Conservation (phyloP, 2,888 invertebrate species). For the Eucriotettix oculatus region DNA sequence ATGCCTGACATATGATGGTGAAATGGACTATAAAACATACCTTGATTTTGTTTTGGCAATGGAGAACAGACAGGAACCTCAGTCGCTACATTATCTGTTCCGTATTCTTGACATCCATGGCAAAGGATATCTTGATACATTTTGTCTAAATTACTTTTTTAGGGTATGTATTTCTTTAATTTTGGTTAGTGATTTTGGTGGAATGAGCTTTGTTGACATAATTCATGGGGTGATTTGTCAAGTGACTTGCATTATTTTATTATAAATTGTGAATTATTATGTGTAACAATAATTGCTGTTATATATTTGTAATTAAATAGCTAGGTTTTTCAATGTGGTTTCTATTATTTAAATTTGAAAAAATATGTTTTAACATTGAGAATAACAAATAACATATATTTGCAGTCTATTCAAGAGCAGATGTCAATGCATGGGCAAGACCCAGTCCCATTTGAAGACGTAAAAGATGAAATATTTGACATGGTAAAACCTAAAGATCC, state of each 20-base stretch:
- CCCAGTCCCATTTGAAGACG: slow-evolving; percentile 79
- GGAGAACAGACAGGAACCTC: slow-evolving; percentile 82
- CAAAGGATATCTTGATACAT: slow-evolving; percentile 73
- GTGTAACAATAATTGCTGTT: too few species aligned
- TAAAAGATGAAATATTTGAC: slow-evolving; percentile 95
- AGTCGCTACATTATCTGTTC: slow-evolving; percentile 81
- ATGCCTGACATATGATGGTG: slow-evolving; percentile 83
- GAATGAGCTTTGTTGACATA: too few species aligned
- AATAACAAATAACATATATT: slow-evolving; percentile 1
- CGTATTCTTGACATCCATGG: slow-evolving; percentile 78
- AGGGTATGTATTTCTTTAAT: slow-evolving; percentile 33
- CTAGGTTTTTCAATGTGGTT: too few species aligned
- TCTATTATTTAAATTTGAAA: too few species aligned
- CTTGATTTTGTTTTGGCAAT: slow-evolving; percentile 84
- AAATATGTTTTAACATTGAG: too few species aligned
- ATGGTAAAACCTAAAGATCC: slow-evolving; percentile 87
- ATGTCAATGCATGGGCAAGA: slow-evolving; percentile 79
- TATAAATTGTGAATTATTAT: too few species aligned
- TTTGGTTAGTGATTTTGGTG: too few species aligned
- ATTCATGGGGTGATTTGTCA: too few species aligned
- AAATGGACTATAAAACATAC: slow-evolving; percentile 96
- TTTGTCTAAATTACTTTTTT: slow-evolving; percentile 85
- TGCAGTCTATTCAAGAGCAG: slow-evolving; percentile 77
- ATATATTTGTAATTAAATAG: too few species aligned
- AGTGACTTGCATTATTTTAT: too few species aligned